A percentile compares a stretch with the other conserved stretches of the same genome.
phyloP scores from a whole-genome alignment of 2,888 invertebrate species.

The Nematopogon swammerdamellus region DNA sequence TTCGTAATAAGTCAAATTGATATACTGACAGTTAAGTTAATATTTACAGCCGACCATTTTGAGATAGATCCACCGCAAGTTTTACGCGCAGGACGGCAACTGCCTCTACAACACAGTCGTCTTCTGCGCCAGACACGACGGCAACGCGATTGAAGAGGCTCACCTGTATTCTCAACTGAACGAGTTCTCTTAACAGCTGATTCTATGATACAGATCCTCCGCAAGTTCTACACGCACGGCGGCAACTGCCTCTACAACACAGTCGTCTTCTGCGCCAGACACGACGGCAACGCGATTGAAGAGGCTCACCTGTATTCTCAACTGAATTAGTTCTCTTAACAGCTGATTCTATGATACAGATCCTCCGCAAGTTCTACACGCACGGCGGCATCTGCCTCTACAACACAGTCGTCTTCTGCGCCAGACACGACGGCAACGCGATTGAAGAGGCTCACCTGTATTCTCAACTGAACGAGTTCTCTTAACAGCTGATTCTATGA shows the following conservation, averaged over 20 bases:
- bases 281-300: conserved; percentile 22
- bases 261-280: conserved; percentile 32
- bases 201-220: conserved; percentile 35
- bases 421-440: conserved; percentile 29
- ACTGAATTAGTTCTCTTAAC: conserved; percentile 54
- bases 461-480: conserved; percentile 49
- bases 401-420: conserved; percentile 34
- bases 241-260: conserved; percentile 49
- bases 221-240: conserved; percentile 54
- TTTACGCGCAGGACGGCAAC: too few species aligned
- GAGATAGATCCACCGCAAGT: too few species aligned
- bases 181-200: too few species aligned
- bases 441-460: conserved; percentile 19
- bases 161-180: too few species aligned
- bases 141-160: too few species aligned
- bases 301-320: conserved; percentile 24
- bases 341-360: too few species aligned
- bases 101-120: too few species aligned
- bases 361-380: conserved; percentile 53
- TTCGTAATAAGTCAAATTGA: too few species aligned
- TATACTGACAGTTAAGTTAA: too few species aligned
- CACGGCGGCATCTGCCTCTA: conserved; percentile 50
- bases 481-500: too few species aligned
- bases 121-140: too few species aligned
- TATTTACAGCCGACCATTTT: too few species aligned